Base-by-base conservation (phyloP, 2,113 vertebrate genomes). In the Osmerus mordax region DNA sequence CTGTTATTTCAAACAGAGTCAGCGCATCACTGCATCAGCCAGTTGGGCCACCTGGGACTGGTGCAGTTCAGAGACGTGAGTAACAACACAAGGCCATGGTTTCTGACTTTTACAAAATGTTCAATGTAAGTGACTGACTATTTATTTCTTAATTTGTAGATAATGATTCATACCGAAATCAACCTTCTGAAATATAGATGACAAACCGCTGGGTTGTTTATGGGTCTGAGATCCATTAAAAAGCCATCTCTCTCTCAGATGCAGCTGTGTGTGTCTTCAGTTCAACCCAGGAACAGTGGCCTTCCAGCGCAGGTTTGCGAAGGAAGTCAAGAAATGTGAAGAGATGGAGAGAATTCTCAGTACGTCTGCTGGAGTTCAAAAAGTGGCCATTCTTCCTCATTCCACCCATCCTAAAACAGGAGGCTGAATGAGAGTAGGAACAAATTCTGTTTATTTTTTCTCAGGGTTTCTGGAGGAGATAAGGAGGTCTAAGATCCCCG, bases 1-100 rank as follows among this genome's bases (percentile, higher is more conserved):
- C 78, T 88, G 53, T 87, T 86, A 62, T 79, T 85, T 52, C 84
- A 83, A 21, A 83, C 85, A 0, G 87, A 87, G 56, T 79, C 83
- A 0, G 80, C 85, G 7, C 82, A 84, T 69, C 77, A 74, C 62
- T 87, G 76, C 67, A 70, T 88, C 74, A 79, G 70, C 62, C 72
- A 85, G 72, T 78, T 88, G 3, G 87, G 85, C 11, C 73, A 81
- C 52, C 85, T 87, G 4, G 87, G 87, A 67, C 70, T 88, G 14
- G 87, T 84, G 71, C 83, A 88, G 56, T 87, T 88, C 66, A 83
- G 76, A 78, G 87, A 87, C 62, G 87, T 88, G 67, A 87, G 83
- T 88, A 72, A 25, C 32, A 5, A 41, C 55, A 6, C 21, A 19
- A 65, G 14, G 36, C 25, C n/a, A 9, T 3, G 59, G 9, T 59